Conservation (phyloP, 2,113 vertebrate species). For the Malaclemys terrapin region DNA sequence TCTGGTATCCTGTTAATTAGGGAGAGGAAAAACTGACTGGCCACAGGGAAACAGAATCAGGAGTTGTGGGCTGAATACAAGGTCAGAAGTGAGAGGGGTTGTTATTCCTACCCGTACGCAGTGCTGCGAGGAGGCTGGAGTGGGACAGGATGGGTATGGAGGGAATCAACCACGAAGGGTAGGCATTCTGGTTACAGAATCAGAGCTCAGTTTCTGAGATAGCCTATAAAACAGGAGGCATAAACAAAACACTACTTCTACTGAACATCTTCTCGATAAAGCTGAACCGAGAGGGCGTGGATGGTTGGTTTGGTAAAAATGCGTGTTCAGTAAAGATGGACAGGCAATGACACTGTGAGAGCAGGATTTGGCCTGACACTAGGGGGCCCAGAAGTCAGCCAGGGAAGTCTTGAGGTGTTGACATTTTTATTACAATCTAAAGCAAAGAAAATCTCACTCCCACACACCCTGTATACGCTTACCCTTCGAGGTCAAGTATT, state of each 20-base stretch:
- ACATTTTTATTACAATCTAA: not conserved
- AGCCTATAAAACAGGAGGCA: not conserved
- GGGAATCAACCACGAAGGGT: not conserved
- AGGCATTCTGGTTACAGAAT: not conserved
- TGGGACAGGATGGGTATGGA: not conserved
- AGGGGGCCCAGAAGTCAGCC: not conserved
- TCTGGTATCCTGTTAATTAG: not conserved
- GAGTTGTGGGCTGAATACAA: rapidly evolving
- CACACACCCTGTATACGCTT: not conserved
- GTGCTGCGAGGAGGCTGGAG: not conserved
- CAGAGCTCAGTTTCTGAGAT: not conserved
- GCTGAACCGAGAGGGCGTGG: not conserved
- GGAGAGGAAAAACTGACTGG: not conserved
- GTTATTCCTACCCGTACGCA: not conserved
- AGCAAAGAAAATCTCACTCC: not conserved
- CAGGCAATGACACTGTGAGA: not conserved
- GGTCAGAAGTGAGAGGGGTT: not conserved
- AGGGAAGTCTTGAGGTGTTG: not conserved
- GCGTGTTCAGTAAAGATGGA: not conserved
- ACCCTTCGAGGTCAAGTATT: not conserved
- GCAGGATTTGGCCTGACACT: not conserved
- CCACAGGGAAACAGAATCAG: not conserved
- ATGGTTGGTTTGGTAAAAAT: not conserved
- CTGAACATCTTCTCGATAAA: not conserved
- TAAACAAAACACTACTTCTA: not conserved